Evolutionary conservation across 2,113 vertebrate species (phyloP).

Genomic region (Octodon degus): DNA sequence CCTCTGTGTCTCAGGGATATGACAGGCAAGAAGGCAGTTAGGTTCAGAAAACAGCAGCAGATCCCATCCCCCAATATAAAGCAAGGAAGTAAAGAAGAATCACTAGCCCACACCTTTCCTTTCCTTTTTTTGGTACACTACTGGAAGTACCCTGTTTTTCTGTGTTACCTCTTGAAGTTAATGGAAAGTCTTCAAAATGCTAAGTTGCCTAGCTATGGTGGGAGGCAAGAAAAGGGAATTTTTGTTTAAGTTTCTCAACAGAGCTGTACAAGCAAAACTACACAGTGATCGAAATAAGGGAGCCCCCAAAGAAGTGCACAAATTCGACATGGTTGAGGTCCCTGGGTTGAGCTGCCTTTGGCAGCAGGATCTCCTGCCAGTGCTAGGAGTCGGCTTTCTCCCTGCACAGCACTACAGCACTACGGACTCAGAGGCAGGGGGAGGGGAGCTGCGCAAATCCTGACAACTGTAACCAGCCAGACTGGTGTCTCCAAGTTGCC

Average conservation of each 20-base stretch:
- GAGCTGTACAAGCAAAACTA: background rate
- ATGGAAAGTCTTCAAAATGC: conserved; percentile 26
- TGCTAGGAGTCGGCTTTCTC: background rate
- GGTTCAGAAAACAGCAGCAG: background rate
- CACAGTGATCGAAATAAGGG: background rate
- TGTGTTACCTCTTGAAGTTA: conserved; percentile 22
- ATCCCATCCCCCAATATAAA: background rate
- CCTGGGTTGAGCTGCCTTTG: background rate
- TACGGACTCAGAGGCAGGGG: background rate
- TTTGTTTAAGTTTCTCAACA: background rate
- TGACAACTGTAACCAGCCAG: background rate
- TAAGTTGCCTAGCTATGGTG: background rate
- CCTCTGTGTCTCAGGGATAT: background rate
- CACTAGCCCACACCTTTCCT: background rate
- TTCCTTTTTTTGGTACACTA: background rate
- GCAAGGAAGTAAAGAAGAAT: background rate
- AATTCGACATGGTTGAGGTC: background rate
- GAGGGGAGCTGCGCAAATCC: background rate
- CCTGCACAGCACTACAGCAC: background rate
- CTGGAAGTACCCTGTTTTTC: conserved; percentile 47
- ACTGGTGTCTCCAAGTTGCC: conserved; percentile 29
- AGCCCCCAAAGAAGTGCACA: background rate
- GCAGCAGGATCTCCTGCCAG: background rate
- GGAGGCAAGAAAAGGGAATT: background rate
- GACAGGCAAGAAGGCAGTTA: background rate